These are phyloP conservation scores for Gallinago jamesoni DNA, from an alignment of 2,113 vertebrate genomes.

Conservation along the genomic window DNA sequence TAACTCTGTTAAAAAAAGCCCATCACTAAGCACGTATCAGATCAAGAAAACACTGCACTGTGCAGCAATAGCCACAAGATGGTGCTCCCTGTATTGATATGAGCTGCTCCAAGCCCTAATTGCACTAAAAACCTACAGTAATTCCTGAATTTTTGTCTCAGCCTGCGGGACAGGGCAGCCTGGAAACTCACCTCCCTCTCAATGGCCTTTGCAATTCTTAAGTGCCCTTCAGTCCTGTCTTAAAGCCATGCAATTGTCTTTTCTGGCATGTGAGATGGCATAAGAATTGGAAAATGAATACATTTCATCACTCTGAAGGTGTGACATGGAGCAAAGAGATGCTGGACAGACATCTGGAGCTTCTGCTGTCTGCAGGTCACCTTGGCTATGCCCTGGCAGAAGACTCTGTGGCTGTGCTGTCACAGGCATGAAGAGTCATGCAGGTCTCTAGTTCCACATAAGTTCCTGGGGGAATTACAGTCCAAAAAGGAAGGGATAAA, in stretches of 20 bases:
- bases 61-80: conserved; percentile 22
- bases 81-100: background rate
- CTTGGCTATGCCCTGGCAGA: background rate
- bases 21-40: background rate
- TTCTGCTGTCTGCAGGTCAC: background rate
- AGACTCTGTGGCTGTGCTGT: background rate
- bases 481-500: background rate
- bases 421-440: accelerated
- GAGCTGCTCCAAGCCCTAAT: background rate
- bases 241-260: background rate
- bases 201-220: background rate
- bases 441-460: background rate
- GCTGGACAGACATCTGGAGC: accelerated
- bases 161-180: background rate
- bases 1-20: too few relatives aligned
- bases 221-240: background rate
- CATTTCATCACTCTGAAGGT: background rate
- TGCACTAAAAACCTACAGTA: background rate
- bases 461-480: background rate
- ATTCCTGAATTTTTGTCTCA: background rate
- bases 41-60: background rate
- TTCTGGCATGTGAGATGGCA: background rate
- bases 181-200: background rate
- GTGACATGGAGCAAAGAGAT: background rate
- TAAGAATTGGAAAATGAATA: background rate